Base-by-base conservation (phyloP, 2,113 vertebrate genomes). In the Gallinago jamesoni region DNA sequence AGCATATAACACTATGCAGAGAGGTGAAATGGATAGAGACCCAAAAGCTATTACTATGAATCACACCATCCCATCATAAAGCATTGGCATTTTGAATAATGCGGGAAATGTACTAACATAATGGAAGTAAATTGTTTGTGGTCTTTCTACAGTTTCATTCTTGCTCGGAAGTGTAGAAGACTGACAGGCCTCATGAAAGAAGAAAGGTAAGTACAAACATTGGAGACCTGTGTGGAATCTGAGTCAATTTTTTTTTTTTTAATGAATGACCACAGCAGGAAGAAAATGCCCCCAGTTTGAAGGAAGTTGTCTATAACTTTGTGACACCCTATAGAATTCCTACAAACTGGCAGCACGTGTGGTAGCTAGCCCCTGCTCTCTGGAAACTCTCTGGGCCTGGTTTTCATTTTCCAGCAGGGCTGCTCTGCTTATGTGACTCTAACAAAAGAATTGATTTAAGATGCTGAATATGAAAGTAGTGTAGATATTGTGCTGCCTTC, bases 161-260 rank as follows among this genome's bases (percentile, higher is more conserved):
- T 99, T 60, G 98, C 99, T 88, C 98, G 98, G 17, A 99, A 99
- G 95, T 98, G 98, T 94, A 98, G 99, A 95, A 99, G 97, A 95
- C 95, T 99, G 60, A 96, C 94, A 23, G 95, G 63, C 67, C 98
- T 99, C 93, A 98, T 98, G 19, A 99, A 98, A 97, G 99, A 99
- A 87, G 99, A 99, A 97, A 99, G 99, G 99, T 99, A 96, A 94
- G 94, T 45, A 69, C 66, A 84, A 67, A 77, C 7, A 10, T 15
- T 53, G 57, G 28, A 89, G 15, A 67, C 57, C 56, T 79, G 6
- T 4, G 5, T 64, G 59, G 60, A 39, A 39, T 45, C 31, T 0
- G 1, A 59, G 39, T 74, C 9, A 55, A 62, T 47, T 25, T n/a
- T 24, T n/a, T 25, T n/a, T 28, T n/a, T 33, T 78, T 4, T 59